Evolutionary conservation across 1,140 invertebrate species (phyloP), one percentile per base, ranked within the genome.

Genomic region (Drosophila santomea): DNA sequence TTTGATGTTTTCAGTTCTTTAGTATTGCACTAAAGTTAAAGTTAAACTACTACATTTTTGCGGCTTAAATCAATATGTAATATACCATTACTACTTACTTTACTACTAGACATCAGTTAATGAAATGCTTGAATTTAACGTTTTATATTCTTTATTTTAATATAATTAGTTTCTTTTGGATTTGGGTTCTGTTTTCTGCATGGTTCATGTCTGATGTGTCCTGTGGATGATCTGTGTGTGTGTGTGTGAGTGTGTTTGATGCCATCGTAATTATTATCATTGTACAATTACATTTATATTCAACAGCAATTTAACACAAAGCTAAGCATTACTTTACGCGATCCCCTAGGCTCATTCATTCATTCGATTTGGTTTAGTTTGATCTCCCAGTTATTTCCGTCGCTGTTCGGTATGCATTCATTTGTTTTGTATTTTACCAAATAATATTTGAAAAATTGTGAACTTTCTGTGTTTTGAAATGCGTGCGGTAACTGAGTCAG

Each of bases 301-400:
- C 80, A 92, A 92, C 90, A 92, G 91, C 90, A 89, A 91, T 92
- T 91, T 84, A 92, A 92, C 91, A 92, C 90, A 92, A 90, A 92
- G 91, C 90, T 83, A 91, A 92, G 91, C 90, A 89, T 74, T 80
- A 64, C 78, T 74, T 81, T 79, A 75, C 57, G 69, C 66, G 54
- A 38, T 56, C 43, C 78, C 38, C 39, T 68, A 64, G 45, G 66
- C 69, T 76, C 73, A 48, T 62, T 66, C 73, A 48, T 62, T 66
- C 39, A 25, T 64, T 56, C 57, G 39, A 47, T 44, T 62, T 12
- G 43, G 51, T 11, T 73, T 64, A 43, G 39, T 57, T 35, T 54
- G 39, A 14, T 58, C 35, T 59, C 47, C 14, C 38, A 39, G 11
- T 39, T 14, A 39, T 39, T 56, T 68, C 25, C 60, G 10, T 60